Base-by-base conservation (phyloP, 1,140 invertebrate species). In the Dermatophagoides farinae region DNA sequence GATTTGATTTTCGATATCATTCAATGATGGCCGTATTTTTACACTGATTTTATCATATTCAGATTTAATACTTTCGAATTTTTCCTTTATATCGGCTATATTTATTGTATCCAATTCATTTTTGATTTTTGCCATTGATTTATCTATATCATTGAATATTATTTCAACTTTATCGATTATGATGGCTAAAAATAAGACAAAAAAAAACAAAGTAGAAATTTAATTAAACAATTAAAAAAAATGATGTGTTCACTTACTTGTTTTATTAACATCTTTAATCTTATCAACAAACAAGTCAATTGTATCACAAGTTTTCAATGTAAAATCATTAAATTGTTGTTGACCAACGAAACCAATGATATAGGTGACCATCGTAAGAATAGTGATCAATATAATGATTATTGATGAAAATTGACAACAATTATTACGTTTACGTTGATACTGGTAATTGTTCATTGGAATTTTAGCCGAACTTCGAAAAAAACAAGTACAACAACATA, bases 401-500 rank as follows among this genome's bases (percentile, higher is more conserved):
- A 31, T 31, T 31, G 31, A 31, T 31, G 31, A 31, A 31, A 23
- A 12, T 6, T 31, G 14, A 44, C 53, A 55, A 40, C 16, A 55
- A 25, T 8, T 25, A 41, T 11, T 11, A 14, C 38, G 23, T 39
- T 25, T 12, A 22, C 53, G 38, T 38, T 55, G n/a, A 50, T 25
- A 12, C 39, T 31, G 1, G 5, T 12, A n/a, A 5, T 55, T 43
- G 39, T 55, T 25, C 37, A 16, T 12, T 31, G 50, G 50, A 4
- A 4, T 55, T 38, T 23, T 14, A 12, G 4, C 14, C 11, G 53
- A 14, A 55, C 14, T 44, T 37, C 53, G 53, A 44, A 55, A 55
- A 11, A 55, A 20, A 25, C 53, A 55, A 55, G 5, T 55, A 44
- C 53, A 55, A 40, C 6, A 55, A 44, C 53, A 55, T 14, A 55